Conservation (phyloP, 2,888 invertebrate genomes). For the Ryuthela nishihirai region DNA sequence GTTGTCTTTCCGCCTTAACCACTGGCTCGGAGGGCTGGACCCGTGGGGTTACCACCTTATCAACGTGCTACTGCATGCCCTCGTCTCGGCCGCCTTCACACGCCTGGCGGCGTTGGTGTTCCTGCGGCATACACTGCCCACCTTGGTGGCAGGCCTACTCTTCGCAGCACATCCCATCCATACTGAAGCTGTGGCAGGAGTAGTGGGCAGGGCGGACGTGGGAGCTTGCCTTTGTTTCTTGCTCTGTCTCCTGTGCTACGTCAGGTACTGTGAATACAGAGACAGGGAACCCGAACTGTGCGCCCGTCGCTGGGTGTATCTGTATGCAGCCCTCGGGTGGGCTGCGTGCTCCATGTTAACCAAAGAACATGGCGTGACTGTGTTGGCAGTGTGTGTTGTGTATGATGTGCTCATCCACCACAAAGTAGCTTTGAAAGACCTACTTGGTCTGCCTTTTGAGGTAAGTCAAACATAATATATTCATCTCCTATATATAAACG, state of each 20-base stretch:
- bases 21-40: slow-evolving; percentile 64
- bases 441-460: slow-evolving; percentile 18
- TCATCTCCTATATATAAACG: no score
- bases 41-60: slow-evolving; percentile 81
- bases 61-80: slow-evolving; percentile 79
- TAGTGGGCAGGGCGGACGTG: slow-evolving; percentile 94
- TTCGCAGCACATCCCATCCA: slow-evolving; percentile 96
- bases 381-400: slow-evolving; percentile 80
- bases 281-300: slow-evolving; percentile 8
- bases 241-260: slow-evolving; percentile 78
- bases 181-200: slow-evolving; percentile 92
- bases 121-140: slow-evolving; percentile 41
- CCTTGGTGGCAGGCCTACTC: slow-evolving; percentile 68
- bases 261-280: slow-evolving; percentile 59
- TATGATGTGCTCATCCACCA: slow-evolving; percentile 72
- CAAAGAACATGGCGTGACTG: slow-evolving; percentile 94
- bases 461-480: no score
- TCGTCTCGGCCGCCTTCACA: slow-evolving; percentile 78
- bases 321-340: slow-evolving; percentile 61
- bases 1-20: slow-evolving; percentile 78
- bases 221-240: slow-evolving; percentile 91
- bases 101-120: slow-evolving; percentile 47
- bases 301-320: slow-evolving; percentile 50
- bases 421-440: slow-evolving; percentile 42
- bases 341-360: slow-evolving; percentile 81